These are phyloP conservation scores for Protomyctophum bolini DNA, from an alignment of 2,113 vertebrate species.

Conservation along the genomic window DNA sequence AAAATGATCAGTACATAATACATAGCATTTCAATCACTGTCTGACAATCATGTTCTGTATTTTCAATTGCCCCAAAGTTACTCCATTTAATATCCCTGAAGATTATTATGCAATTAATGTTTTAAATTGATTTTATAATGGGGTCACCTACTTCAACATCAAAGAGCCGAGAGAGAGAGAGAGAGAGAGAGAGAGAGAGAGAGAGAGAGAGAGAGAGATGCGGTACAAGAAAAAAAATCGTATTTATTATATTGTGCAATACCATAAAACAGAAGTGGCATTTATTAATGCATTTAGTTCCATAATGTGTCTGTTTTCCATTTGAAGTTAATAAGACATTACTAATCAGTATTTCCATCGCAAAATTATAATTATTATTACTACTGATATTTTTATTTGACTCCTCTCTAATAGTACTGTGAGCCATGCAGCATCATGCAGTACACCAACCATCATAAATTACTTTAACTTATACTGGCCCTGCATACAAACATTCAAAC, in stretches of 20 bases:
- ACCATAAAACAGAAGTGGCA: too few species aligned
- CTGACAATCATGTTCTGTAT: neutral
- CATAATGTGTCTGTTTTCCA: too few species aligned
- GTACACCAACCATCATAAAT: neutral
- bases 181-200: too few species aligned
- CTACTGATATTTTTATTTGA: neutral
- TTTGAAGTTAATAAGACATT: too few species aligned
- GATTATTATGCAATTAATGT: constrained; percentile 5
- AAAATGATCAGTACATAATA: neutral
- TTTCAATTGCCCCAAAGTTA: neutral
- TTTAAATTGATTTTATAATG: constrained; percentile 17
- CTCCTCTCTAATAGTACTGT: neutral
- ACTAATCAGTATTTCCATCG: too few species aligned
- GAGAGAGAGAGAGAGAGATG: too few species aligned
- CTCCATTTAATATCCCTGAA: neutral
- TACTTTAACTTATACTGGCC: neutral
- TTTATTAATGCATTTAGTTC: too few species aligned
- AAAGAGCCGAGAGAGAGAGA: neutral
- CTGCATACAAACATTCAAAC: neutral
- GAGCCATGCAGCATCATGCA: neutral
- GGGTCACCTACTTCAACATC: constrained; percentile 22
- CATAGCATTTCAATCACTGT: neutral
- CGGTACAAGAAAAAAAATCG: too few species aligned
- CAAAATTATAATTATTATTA: too few species aligned
- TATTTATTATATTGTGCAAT: too few species aligned